phyloP scores from a whole-genome alignment of 2,797 vertebrate genomes.

The Sebastes glaucus region DNA sequence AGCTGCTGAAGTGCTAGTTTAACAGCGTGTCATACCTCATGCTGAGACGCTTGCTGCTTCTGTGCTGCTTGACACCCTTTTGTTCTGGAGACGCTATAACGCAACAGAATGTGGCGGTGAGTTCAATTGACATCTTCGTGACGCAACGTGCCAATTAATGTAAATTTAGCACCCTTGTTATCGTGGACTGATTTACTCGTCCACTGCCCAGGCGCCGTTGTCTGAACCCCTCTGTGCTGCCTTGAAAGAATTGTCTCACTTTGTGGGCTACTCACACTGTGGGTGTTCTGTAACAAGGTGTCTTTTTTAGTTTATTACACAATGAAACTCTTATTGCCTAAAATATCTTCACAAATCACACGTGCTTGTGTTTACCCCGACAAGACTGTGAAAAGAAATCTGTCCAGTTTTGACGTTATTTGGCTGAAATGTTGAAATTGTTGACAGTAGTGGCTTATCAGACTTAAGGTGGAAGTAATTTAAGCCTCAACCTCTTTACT shows the following conservation, averaged over 20 bases:
- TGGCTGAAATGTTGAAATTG: neutral
- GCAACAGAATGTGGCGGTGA: neutral
- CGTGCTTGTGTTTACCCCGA: neutral
- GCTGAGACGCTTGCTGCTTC: neutral
- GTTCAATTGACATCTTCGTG: neutral
- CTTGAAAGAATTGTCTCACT: constrained; percentile 2
- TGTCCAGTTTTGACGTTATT: neutral
- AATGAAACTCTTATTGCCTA: neutral
- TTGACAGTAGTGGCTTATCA: neutral
- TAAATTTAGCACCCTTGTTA: constrained; percentile 28
- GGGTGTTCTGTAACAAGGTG: constrained; percentile 6
- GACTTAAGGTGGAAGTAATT: neutral
- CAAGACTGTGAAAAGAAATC: neutral
- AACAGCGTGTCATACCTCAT: neutral
- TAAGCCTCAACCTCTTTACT: neutral
- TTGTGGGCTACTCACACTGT: neutral
- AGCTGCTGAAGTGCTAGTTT: constrained; percentile 8
- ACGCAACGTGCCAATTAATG: constrained; percentile 19
- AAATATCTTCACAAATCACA: neutral
- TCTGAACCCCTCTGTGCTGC: neutral
- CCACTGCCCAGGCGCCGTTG: neutral
- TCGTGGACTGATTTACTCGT: neutral
- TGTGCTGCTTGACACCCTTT: neutral
- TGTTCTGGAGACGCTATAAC: constrained; percentile 1
- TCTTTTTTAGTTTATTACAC: neutral